Base-by-base conservation (phyloP, 1,140 invertebrate species). In the Holotrichia oblita region DNA sequence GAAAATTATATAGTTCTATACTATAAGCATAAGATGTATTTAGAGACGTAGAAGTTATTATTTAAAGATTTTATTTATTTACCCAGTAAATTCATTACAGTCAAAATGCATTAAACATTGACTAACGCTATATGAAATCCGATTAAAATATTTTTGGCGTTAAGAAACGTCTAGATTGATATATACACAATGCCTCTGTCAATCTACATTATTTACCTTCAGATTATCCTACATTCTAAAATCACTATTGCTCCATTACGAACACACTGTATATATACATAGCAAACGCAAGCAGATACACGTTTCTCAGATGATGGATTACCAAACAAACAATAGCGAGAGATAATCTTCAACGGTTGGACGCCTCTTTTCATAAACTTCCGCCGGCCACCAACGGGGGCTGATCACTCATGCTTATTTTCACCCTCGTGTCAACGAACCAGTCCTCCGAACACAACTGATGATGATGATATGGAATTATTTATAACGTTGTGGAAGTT, bases 361-460 rank as follows among this genome's bases (percentile, higher is more conserved):
- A 74, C 73, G 73, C 73, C 41, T 74, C 73, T 74, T 74, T 74
- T 74, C 73, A 74, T 74, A 44, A 74, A 74, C 73, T 74, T 44
- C 40, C 24, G 34, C 12, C 34, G 40, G 34, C 34, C 61, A 22
- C 61, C 61, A 69, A 55, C 48, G 14, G 48, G 48, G 48, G 48
- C 64, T 72, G 22, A 74, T 74, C 73, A 44, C 34, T 74, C 73
- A 74, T 42, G 73, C 41, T 44, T 44, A 74, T 74, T 74, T 74
- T 42, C 34, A 14, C 73, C 61, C 20, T 34, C 22, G 61, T 69
- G 61, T 27, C 61, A 69, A 69, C 61, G 61, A 69, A 69, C 20
- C 61, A 69, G 20, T 20, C 22, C 20, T 22, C 61, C 27, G 22
- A 34, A 34, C 9, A 24, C n/a, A 34, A 34, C 61, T 34, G 61